A percentile compares a stretch with the other conserved stretches of the same genome.
Evolutionary conservation across 2,113 vertebrate species (phyloP).

Genomic region (Cinclus cinclus): DNA sequence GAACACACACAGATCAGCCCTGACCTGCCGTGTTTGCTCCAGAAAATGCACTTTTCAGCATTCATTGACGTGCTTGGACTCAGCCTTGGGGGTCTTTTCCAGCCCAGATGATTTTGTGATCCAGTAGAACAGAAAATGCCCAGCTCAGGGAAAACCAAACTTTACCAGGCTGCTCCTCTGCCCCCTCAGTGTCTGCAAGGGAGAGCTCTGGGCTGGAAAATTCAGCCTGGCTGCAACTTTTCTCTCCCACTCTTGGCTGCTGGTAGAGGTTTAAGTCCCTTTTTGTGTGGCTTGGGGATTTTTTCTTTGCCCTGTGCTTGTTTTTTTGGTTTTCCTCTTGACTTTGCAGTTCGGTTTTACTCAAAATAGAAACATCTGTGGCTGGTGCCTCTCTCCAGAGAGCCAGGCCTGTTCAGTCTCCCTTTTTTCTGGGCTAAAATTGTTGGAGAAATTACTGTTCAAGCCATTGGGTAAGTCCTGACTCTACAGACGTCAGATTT

Average conservation of each 20-base stretch:
- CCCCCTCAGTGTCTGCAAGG: not conserved
- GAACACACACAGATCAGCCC: not conserved
- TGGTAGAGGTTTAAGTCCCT: not conserved
- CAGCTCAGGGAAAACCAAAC: not conserved
- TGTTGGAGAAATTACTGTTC: not conserved
- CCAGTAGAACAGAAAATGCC: not conserved
- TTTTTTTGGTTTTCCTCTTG: not conserved
- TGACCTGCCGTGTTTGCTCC: not conserved
- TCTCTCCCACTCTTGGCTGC: not conserved
- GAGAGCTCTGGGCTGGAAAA: not conserved
- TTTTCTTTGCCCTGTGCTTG: not conserved
- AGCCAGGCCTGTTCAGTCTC: not conserved
- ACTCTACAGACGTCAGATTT: not conserved
- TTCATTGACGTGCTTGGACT: not conserved
- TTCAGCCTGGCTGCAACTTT: not conserved
- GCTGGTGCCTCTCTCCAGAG: not conserved
- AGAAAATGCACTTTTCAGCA: not conserved
- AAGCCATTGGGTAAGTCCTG: not conserved
- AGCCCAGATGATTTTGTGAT: not conserved
- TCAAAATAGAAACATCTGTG: slow-evolving; percentile 12
- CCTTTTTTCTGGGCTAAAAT: not conserved
- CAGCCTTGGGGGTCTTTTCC: not conserved
- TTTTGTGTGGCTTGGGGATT: not conserved
- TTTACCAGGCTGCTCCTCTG: not conserved
- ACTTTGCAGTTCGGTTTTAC: not conserved